Percentiles rank a stretch among this genome's conserved stretches.
phyloP scores from a whole-genome alignment of 2,113 vertebrate species.

The Canis aureus region DNA sequence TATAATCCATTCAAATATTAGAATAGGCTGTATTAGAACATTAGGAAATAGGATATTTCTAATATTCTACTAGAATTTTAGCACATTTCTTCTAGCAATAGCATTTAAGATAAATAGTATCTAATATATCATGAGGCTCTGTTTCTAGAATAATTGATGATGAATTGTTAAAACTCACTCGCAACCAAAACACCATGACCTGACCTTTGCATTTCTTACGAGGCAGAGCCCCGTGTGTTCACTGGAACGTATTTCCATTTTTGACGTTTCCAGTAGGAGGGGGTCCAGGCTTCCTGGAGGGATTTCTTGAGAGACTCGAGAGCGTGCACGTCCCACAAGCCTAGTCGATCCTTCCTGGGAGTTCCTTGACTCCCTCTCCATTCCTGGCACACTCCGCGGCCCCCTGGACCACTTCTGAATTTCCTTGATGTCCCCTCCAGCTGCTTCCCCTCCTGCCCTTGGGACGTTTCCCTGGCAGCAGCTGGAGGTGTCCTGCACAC shows the following conservation, averaged over 20 bases:
- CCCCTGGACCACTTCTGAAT: rapidly evolving
- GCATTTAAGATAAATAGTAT: too few relatives aligned
- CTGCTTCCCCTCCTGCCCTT: rapidly evolving
- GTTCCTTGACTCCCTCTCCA: rapidly evolving
- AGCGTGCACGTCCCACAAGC: rapidly evolving
- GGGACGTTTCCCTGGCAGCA: neutral
- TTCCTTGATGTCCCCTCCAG: neutral
- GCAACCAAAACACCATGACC: rapidly evolving
- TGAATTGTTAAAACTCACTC: neutral
- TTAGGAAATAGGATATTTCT: neutral
- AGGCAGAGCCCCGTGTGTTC: too few relatives aligned
- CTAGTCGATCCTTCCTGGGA: rapidly evolving
- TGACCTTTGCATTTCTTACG: neutral
- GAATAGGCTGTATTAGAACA: too few relatives aligned
- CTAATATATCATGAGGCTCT: neutral
- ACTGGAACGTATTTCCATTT: rapidly evolving
- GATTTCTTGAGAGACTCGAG: neutral
- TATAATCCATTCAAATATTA: neutral
- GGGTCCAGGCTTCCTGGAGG: neutral
- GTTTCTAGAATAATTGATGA: neutral
- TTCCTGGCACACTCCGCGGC: rapidly evolving
- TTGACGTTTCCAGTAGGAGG: neutral
- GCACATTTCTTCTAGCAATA: too few relatives aligned
- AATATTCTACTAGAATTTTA: neutral
- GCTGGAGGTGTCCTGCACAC: rapidly evolving